A percentile compares a stretch with the other conserved stretches of the same genome.
Conservation (phyloP, 1,140 invertebrate species). For the Drosophila parabipectinata region DNA sequence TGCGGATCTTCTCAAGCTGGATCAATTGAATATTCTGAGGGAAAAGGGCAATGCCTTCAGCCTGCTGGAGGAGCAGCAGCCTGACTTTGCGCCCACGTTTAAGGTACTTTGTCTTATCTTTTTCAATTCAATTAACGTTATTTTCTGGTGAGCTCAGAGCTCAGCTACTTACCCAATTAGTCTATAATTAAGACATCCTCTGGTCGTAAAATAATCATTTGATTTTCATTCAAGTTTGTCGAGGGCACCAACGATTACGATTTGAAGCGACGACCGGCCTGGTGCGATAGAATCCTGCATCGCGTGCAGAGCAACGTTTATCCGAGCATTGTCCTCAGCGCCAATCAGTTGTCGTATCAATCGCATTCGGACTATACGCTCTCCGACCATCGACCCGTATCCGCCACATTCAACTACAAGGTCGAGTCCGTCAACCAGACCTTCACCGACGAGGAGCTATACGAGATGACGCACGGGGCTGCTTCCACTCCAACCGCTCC, state of each 20-base stretch:
- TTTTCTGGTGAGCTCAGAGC: not conserved
- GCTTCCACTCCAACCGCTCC: constrained; percentile 81
- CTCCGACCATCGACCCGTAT: constrained; percentile 99
- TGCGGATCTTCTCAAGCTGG: constrained; percentile 87
- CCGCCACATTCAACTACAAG: constrained; percentile 89
- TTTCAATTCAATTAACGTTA: not conserved
- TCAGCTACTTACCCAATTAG: not conserved
- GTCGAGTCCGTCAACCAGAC: constrained; percentile 74
- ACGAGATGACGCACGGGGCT: constrained; percentile 73
- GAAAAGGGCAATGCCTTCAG: constrained; percentile 90
- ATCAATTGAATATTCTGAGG: constrained; percentile 90
- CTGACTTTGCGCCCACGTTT: constrained; percentile 94
- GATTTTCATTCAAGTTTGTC: constrained; percentile 85
- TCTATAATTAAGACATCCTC: not conserved
- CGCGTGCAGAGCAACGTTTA: constrained; percentile 87
- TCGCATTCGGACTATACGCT: constrained; percentile 94
- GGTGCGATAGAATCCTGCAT: constrained; percentile 99
- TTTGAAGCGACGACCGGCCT: constrained; percentile 95
- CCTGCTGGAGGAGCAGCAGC: constrained; percentile 89
- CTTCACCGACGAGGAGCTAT: constrained; percentile 85
- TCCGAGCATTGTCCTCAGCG: constrained; percentile 84
- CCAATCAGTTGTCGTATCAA: constrained; percentile 91
- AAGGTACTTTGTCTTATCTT: constrained; percentile 84
- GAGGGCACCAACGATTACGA: constrained; percentile 90
- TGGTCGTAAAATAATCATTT: not conserved